A percentile compares a stretch with the other conserved stretches of the same genome.
phyloP scores from a whole-genome alignment of 2,888 invertebrate genomes.

The Conops quadrifasciatus region DNA sequence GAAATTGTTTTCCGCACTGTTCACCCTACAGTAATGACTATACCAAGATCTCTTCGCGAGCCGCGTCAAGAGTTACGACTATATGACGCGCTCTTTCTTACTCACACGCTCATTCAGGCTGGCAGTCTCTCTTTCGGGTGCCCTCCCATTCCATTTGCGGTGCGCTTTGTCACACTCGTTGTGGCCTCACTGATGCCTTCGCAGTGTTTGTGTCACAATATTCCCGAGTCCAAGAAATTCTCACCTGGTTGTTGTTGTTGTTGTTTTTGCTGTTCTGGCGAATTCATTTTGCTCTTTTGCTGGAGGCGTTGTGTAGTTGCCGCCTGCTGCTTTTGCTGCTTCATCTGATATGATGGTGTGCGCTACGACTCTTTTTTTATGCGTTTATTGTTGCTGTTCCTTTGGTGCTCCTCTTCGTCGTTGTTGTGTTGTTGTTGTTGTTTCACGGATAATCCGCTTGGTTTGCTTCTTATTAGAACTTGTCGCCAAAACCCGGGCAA shows the following conservation, averaged over 20 bases:
- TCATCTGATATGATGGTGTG: neutral
- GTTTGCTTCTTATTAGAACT: slow-evolving; percentile 44
- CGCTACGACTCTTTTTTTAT: too few species aligned
- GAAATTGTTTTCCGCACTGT: slow-evolving; percentile 15
- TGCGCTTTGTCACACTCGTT: slow-evolving; percentile 9
- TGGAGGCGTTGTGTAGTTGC: too few species aligned
- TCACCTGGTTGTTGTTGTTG: slow-evolving; percentile 24
- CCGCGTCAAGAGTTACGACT: slow-evolving; percentile 19
- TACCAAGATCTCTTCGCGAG: slow-evolving; percentile 12
- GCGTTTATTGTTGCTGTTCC: too few species aligned
- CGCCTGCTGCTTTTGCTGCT: slow-evolving; percentile 30
- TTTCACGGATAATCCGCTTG: slow-evolving; percentile 43
- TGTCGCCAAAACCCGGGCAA: slow-evolving; percentile 36
- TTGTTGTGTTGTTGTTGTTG: slow-evolving; percentile 25
- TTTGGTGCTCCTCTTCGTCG: too few species aligned
- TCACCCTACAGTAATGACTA: neutral
- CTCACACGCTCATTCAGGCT: slow-evolving; percentile 33
- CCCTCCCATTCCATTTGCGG: neutral
- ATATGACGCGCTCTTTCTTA: slow-evolving; percentile 37
- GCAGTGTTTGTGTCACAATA: slow-evolving; percentile 32
- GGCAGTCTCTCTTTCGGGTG: neutral
- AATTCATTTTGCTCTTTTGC: too few species aligned
- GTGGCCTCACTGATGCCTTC: neutral
- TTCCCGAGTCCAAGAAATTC: slow-evolving; percentile 19
- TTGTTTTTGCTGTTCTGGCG: neutral